Percentiles rank a stretch among this genome's conserved stretches.
phyloP scores from a whole-genome alignment of 2,888 invertebrate species.

The Philaethria dido region DNA sequence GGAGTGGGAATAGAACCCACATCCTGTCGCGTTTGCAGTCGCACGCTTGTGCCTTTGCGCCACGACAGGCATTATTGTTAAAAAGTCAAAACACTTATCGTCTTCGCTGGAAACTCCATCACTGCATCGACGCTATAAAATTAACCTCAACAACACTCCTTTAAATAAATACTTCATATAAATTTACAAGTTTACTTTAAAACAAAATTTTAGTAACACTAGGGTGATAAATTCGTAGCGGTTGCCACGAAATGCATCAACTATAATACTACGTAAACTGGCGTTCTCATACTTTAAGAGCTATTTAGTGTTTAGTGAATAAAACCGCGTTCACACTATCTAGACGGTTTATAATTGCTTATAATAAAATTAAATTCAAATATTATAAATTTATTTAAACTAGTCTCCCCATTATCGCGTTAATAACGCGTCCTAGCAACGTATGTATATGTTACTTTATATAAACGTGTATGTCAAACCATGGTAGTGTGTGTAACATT shows the following conservation, averaged over 20 bases:
- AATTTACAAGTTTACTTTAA: constrained; percentile 3
- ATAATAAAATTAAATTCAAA: not conserved
- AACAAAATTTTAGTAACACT: not conserved
- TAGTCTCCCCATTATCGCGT: too few species aligned
- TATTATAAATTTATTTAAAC: too few species aligned
- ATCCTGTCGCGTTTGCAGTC: too few species aligned
- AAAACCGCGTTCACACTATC: constrained; percentile 1
- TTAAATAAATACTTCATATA: constrained; percentile 5
- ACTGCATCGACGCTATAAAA: constrained; percentile 15
- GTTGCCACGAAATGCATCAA: constrained; percentile 38
- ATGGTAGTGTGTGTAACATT: too few species aligned
- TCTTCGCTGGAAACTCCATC: not conserved
- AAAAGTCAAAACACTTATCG: not conserved
- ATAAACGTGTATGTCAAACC: too few species aligned
- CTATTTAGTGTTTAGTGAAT: constrained; percentile 16
- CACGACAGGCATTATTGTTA: too few species aligned
- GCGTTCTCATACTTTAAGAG: constrained; percentile 10
- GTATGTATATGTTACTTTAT: too few species aligned
- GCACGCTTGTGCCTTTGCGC: too few species aligned
- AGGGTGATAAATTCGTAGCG: constrained; percentile 36
- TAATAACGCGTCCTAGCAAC: too few species aligned
- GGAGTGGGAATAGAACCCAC: too few species aligned
- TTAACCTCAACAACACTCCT: not conserved
- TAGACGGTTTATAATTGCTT: constrained; percentile 4
- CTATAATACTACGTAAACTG: constrained; percentile 27